These are phyloP conservation scores for Himalopsyche tibetana DNA, from an alignment of 2,888 invertebrate genomes.

Conservation along the genomic window DNA sequence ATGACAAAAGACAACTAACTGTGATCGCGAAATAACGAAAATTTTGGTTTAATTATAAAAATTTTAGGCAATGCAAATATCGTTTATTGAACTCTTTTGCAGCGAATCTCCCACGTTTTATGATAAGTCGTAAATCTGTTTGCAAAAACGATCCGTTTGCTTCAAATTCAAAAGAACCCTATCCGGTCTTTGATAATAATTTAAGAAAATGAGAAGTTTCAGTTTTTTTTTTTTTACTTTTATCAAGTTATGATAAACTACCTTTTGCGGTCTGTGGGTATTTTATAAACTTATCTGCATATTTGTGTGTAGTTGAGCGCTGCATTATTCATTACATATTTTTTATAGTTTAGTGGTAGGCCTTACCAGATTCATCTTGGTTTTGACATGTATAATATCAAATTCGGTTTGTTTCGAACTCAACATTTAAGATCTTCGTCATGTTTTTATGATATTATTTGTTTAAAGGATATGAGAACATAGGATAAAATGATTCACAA, in stretches of 20 bases:
- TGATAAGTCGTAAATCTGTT: background rate
- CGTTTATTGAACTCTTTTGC: conserved; percentile 15
- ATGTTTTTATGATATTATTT: too few relatives aligned
- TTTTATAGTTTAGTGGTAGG: too few relatives aligned
- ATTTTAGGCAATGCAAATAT: background rate
- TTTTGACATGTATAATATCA: too few relatives aligned
- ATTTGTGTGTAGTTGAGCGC: background rate
- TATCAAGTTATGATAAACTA: conserved; percentile 6
- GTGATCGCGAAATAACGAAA: too few relatives aligned
- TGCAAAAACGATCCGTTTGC: background rate
- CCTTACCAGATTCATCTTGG: too few relatives aligned
- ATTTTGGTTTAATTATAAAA: background rate
- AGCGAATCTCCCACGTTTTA: background rate
- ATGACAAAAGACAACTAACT: too few relatives aligned
- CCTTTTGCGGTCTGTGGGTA: background rate
- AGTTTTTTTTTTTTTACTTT: background rate
- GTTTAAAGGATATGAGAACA: too few relatives aligned
- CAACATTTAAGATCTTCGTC: too few relatives aligned
- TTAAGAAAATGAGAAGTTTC: background rate
- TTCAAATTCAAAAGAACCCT: conserved; percentile 6
- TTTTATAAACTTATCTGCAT: background rate
- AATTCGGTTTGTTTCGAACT: too few relatives aligned
- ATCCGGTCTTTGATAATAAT: conserved; percentile 9
- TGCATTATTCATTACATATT: too few relatives aligned
- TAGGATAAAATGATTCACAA: too few relatives aligned